Base-by-base conservation (phyloP, 1,140 invertebrate genomes). In the Drosophila paulistorum region DNA sequence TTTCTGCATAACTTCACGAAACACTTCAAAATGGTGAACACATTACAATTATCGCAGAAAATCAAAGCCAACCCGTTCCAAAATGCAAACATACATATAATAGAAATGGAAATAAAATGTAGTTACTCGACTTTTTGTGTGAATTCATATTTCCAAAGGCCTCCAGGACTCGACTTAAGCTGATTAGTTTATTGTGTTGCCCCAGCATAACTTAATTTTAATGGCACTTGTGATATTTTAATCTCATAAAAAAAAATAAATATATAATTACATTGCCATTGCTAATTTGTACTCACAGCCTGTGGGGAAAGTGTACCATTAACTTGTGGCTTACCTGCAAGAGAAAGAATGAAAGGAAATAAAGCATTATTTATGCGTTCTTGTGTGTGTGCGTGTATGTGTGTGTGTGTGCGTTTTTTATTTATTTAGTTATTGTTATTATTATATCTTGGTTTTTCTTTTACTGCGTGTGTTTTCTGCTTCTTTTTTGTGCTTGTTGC, bases 41-140 rank as follows among this genome's bases (percentile, higher is more conserved):
- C 71, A 69, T 71, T 81, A 82, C 80, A 89, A 89, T 89, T 89
- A 89, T 89, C 74, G 77, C 74, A 82, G 68, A 74, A 80, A 87
- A 89, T 87, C 84, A 89, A 86, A 86, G 83, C 73, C 71, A 77
- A 76, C 74, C 45, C 45, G 17, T 51, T 51, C 45, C 45, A 48
- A 48, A 17, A 48, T 48, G 9, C 7, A 17, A 48, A 48, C 30
- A 30, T 30, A 30, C 30, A 30, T 30, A 30, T 30, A 30, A 30
- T 48, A 2, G 45, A 14, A 48, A 48, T 48, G 45, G 14, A 20
- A 48, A 48, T 20, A 48, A 48, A 69, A 76, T 64, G 60, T 64
- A 23, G 20, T 23, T 23, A 23, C 20, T 23, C 20, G 45, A 58
- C 2, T 30, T 59, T 26, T 26, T 26, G 48, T 71, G 63, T 42